These are phyloP conservation scores for Orchesella cincta DNA, from an alignment of 1,140 invertebrate species.

Conservation along the genomic window DNA sequence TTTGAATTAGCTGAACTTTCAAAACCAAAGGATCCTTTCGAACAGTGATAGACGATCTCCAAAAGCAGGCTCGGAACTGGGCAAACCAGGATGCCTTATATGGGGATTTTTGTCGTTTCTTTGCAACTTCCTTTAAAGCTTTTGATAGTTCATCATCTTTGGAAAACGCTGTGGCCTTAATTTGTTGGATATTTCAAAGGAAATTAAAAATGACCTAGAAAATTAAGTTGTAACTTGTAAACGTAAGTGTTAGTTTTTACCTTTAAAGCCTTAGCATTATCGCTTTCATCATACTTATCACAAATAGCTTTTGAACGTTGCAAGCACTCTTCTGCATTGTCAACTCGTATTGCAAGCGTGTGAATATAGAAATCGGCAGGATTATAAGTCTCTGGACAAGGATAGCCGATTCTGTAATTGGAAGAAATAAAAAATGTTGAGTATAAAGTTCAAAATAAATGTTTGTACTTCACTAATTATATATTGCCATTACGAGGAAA, in stretches of 20 bases:
- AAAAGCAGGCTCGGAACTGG: constrained; percentile 58
- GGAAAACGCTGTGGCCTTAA: background rate
- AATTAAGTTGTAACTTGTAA: background rate
- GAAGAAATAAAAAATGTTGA: background rate
- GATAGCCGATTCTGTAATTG: constrained; percentile 61
- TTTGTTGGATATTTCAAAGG: background rate
- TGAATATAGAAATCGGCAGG: constrained; percentile 59
- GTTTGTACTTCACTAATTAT: too few species aligned
- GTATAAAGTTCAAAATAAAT: too few species aligned
- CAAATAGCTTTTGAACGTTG: constrained; percentile 49
- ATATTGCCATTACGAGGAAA: constrained; percentile 53
- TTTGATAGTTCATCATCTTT: background rate
- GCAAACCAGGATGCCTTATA: constrained; percentile 56
- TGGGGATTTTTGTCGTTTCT: constrained; percentile 13
- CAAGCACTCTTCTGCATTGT: constrained; percentile 52
- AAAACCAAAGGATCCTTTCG: constrained; percentile 58
- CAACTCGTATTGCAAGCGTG: constrained; percentile 55
- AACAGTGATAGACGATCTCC: constrained; percentile 56
- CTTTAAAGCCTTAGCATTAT: background rate
- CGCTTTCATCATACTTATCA: constrained; percentile 45
- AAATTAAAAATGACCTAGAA: background rate
- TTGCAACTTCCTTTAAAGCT: background rate
- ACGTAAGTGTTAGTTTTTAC: too few species aligned
- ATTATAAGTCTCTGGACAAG: constrained; percentile 63
- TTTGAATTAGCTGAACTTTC: constrained; percentile 57